Conservation (phyloP, 2,113 vertebrate genomes). For the Burhinus oedicnemus region DNA sequence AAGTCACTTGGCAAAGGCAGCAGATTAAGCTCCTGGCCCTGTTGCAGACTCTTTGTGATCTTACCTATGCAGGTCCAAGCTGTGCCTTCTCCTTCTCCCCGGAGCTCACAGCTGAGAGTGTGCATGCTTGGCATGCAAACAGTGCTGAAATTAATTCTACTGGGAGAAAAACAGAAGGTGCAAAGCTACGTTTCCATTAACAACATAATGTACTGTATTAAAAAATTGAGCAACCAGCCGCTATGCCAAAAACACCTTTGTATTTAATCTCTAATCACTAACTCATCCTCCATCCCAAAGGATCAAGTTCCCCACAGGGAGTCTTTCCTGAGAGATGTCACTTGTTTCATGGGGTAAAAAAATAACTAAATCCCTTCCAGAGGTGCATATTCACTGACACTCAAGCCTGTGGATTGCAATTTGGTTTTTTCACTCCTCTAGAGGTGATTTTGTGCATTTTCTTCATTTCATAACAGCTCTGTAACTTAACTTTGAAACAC, state of each 20-base stretch:
- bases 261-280: not conserved
- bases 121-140: slow-evolving; percentile 29
- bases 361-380: not conserved
- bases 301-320: not conserved
- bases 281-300: not conserved
- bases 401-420: not conserved
- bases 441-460: not conserved
- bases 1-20: slow-evolving; percentile 13
- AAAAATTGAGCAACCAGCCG: not conserved
- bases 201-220: slow-evolving; percentile 18
- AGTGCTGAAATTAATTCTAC: slow-evolving; percentile 15
- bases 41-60: not conserved
- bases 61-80: not conserved
- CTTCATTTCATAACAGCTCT: not conserved
- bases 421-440: not conserved
- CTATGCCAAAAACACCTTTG: slow-evolving; percentile 8
- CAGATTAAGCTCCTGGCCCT: not conserved
- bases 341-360: not conserved
- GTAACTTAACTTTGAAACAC: not conserved
- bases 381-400: not conserved
- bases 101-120: not conserved
- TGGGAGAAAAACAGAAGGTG: slow-evolving; percentile 46
- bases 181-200: slow-evolving; percentile 36
- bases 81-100: not conserved
- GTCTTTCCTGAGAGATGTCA: not conserved